Conservation (phyloP, 2,797 vertebrate genomes). For the Neosilurus hyrtlii region DNA sequence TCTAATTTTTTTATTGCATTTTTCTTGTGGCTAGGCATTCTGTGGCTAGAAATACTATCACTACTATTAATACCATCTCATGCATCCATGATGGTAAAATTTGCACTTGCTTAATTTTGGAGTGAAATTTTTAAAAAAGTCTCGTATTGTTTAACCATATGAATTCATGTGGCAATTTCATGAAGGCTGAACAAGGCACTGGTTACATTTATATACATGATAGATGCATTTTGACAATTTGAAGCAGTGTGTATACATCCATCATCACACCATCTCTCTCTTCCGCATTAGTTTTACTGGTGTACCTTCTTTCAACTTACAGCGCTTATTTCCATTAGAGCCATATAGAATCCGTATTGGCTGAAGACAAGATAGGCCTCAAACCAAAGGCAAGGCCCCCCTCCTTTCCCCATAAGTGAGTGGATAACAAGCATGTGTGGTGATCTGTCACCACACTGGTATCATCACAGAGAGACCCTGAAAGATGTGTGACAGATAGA, state of each 20-base stretch:
- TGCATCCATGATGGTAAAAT: neutral
- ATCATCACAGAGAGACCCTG: conserved; percentile 68
- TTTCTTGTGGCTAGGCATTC: neutral
- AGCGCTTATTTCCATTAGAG: neutral
- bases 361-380: conserved; percentile 33
- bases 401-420: conserved; percentile 47
- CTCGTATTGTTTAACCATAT: neutral
- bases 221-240: conserved; percentile 5
- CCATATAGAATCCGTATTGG: conserved; percentile 45
- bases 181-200: neutral
- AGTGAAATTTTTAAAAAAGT: neutral
- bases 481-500: conserved; percentile 76
- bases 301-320: conserved; percentile 37
- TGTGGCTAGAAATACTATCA: neutral
- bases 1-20: neutral
- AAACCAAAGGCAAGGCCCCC: conserved; percentile 29
- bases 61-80: neutral
- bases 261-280: conserved; percentile 10
- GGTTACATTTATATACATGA: neutral
- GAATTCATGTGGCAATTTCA: neutral
- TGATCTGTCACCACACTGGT: conserved; percentile 72
- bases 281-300: conserved; percentile 30
- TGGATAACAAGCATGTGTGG: conserved; percentile 72
- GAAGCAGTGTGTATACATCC: conserved; percentile 6
- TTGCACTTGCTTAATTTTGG: neutral